Percentiles rank a stretch among this genome's conserved stretches.
Evolutionary conservation across 37 sponge, comb jelly and placozoan species (phyloP).

Genomic region (Beroe ovata): DNA sequence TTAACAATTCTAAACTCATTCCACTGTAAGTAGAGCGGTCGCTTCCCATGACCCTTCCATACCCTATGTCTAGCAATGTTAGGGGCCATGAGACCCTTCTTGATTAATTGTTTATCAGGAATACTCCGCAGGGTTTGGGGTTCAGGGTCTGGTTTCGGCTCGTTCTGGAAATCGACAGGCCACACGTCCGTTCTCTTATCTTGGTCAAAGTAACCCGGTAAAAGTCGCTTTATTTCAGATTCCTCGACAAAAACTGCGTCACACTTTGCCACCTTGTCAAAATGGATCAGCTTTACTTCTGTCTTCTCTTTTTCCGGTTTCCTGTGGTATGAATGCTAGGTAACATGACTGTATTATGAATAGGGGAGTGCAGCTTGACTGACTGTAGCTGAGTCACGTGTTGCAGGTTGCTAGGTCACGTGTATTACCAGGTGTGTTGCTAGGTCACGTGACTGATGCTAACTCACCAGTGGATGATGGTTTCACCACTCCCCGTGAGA

Average conservation of each 20-base stretch:
- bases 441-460: too few species aligned
- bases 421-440: too few species aligned
- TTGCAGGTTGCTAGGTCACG: neutral
- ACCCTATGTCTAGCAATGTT: neutral
- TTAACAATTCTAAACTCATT: neutral
- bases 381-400: too few species aligned
- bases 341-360: too few species aligned
- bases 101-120: neutral
- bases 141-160: neutral
- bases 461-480: slow-evolving; percentile 7
- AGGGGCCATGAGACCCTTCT: slow-evolving; percentile 1
- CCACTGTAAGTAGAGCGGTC: slow-evolving; percentile 21
- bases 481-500: slow-evolving; percentile 17
- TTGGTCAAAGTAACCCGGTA: slow-evolving; percentile 19
- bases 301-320: slow-evolving; percentile 39
- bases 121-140: neutral
- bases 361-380: too few species aligned
- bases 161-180: slow-evolving; percentile 51
- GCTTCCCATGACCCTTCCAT: slow-evolving; percentile 7
- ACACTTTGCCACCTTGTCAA: slow-evolving; percentile 47
- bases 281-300: neutral
- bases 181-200: slow-evolving; percentile 13
- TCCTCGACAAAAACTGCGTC: slow-evolving; percentile 59
- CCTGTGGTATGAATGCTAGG: slow-evolving; percentile 17
- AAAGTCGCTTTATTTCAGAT: slow-evolving; percentile 4